These are phyloP conservation scores for Stigmatopora nigra DNA, from an alignment of 2,113 vertebrate genomes.

Conservation along the genomic window DNA sequence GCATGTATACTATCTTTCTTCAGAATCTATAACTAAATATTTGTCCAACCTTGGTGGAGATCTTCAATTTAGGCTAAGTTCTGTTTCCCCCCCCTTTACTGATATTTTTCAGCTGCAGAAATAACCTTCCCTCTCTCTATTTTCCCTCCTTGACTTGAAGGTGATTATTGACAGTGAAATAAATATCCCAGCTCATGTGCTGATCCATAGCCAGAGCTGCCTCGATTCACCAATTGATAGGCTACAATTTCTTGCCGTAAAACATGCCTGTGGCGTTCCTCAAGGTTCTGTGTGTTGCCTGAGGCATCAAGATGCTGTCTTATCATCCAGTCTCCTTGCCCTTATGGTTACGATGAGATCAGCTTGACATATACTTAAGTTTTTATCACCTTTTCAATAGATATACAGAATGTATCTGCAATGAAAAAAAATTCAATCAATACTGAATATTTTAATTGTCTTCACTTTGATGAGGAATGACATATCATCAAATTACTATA, in stretches of 20 bases:
- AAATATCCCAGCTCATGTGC: slow-evolving; percentile 26
- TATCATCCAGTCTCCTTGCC: slow-evolving; percentile 30
- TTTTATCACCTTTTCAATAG: slow-evolving; percentile 37
- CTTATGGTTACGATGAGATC: slow-evolving; percentile 48
- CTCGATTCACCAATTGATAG: slow-evolving; percentile 24
- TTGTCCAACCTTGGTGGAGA: neutral
- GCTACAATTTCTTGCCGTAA: slow-evolving; percentile 33
- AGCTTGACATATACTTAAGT: slow-evolving; percentile 30
- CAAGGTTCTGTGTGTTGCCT: slow-evolving; percentile 52
- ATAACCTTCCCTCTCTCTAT: slow-evolving; percentile 11
- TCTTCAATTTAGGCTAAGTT: neutral
- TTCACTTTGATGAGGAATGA: slow-evolving; percentile 11
- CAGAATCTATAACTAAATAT: neutral
- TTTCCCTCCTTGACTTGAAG: slow-evolving; percentile 11
- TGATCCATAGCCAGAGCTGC: slow-evolving; percentile 28
- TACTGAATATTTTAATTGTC: slow-evolving; percentile 34
- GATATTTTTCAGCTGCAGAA: neutral
- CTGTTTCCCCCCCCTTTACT: neutral
- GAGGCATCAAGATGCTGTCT: slow-evolving; percentile 52
- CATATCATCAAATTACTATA: slow-evolving; percentile 10
- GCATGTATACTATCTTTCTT: neutral
- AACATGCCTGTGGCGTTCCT: slow-evolving; percentile 67
- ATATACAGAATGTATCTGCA: slow-evolving; percentile 38
- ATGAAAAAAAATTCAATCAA: slow-evolving; percentile 45
- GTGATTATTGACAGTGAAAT: slow-evolving; percentile 46